Conservation (phyloP, 2,113 vertebrate species). For the Cavia porcellus region DNA sequence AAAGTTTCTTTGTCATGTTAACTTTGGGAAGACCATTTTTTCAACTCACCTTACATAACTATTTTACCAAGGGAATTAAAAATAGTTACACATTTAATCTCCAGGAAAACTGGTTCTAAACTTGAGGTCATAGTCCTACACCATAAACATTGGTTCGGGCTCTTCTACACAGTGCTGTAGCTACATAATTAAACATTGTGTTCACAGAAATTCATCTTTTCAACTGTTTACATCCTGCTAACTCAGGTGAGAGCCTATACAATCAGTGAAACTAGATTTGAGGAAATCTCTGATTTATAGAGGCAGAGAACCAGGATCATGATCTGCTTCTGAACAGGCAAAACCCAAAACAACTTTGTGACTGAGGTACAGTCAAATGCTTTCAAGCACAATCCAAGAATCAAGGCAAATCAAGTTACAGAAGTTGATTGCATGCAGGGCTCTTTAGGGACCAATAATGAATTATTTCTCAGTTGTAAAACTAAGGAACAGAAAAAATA, state of each 20-base stretch:
- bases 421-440: not conserved
- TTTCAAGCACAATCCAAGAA: conserved; percentile 18
- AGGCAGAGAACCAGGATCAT: not conserved
- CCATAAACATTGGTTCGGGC: conserved; percentile 15
- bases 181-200: not conserved
- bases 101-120: conserved; percentile 50
- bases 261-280: conserved; percentile 3
- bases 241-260: not conserved
- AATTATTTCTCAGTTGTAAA: conserved; percentile 35
- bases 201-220: conserved; percentile 39
- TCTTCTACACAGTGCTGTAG: not conserved
- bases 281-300: not conserved
- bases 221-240: conserved; percentile 10
- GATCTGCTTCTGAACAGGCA: conserved; percentile 4
- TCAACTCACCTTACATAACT: not conserved
- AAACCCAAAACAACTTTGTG: conserved; percentile 27
- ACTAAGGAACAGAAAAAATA: not conserved
- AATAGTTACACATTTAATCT: not conserved
- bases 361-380: not conserved
- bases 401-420: not conserved
- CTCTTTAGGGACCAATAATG: not conserved
- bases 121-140: conserved; percentile 3
- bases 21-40: not conserved
- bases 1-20: not conserved
- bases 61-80: conserved; percentile 54